Base-by-base conservation (phyloP, 1,140 invertebrate genomes). In the Drosophila asahinai region DNA sequence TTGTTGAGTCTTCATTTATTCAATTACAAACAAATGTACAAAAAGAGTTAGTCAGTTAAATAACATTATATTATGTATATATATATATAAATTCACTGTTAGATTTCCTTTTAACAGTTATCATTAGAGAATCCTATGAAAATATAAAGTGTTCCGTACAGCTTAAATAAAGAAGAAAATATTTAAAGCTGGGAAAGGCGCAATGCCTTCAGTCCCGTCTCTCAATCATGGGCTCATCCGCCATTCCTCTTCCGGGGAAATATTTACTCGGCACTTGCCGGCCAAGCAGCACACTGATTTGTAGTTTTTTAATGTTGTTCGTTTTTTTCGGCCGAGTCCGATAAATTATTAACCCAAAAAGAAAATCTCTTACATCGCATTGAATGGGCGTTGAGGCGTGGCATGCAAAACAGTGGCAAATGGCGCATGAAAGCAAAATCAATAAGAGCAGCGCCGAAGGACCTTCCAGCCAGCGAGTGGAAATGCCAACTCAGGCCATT, bases 371-470 rank as follows among this genome's bases (percentile, higher is more conserved):
- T 42, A 17, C 27, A n/a, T 51, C 14, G 65, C 17, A 57, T 61
- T 54, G 11, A 36, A 30, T 17, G 45, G 52, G 57, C 65, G 25
- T 45, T 49, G 72, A 66, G 63, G 71, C 75, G 78, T 81, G 22
- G 70, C 61, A 86, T 86, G 83, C 80, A 83, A 83, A 87, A 75
- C 65, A 62, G 22, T 60, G 77, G 25, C 60, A 86, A 86, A 86
- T 86, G 83, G 77, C 77, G 83, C 83, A 86, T 86, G 80, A 86
- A 87, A 68, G 40, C 67, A 86, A 87, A 86, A 86, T 87, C 83
- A 86, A 86, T 86, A 86, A 83, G 62, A 72, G 51, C 25, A 36
- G 17, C 52, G 61, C 49, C 63, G 42, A 55, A 67, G 45, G 60
- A 74, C 48, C 64, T 75, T 64, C 17, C 30, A 25, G 47, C 61